Base-by-base conservation (phyloP, 2,888 invertebrate species). In the Nycteola revayana region DNA sequence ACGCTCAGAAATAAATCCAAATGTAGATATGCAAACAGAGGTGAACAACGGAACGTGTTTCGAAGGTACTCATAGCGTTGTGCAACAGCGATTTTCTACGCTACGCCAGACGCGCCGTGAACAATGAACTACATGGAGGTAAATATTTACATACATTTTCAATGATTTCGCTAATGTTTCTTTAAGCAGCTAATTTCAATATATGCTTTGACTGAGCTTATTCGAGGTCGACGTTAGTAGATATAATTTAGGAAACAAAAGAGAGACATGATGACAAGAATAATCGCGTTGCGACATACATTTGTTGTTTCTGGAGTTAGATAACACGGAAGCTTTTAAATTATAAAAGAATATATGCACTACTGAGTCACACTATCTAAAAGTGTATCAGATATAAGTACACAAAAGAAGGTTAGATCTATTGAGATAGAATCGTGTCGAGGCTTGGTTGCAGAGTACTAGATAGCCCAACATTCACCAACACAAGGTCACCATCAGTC, bases 401-500 rank as follows among this genome's bases (percentile, higher is more conserved):
- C 10, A 43, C 32, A 43, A 49, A 53, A 59, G 44, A 50, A 53
- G 48, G 47, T 10, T 37, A 25, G 36, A 33, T 35, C 25, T 21
- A 35, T 26, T 27, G 26, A 39, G 29, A 49, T 37, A 28, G 25
- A 42, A 54, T 60, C 54, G 57, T 59, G 58, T 43, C 48, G 50
- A 53, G 50, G 40, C 42, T 52, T 44, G 46, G 44, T 48, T 51
- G 44, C 43, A 42, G 7, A 5, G 34, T 48, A 22, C 35, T 25
- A 40, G 46, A 39, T 38, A 48, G 26, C 24, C 37, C 48, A 44
- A 57, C 57, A 47, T 51, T 57, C 51, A 57, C 54, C 10, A 8
- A 28, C 30, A 32, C 66, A 83, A 84, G 82, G 82, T 82, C 79
- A 81, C 66, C 70, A 76, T 47, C 75, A 70, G 56, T 36, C 60